phyloP scores from a whole-genome alignment of 2,797 vertebrate species.

The Artibeus jamaicensis region DNA sequence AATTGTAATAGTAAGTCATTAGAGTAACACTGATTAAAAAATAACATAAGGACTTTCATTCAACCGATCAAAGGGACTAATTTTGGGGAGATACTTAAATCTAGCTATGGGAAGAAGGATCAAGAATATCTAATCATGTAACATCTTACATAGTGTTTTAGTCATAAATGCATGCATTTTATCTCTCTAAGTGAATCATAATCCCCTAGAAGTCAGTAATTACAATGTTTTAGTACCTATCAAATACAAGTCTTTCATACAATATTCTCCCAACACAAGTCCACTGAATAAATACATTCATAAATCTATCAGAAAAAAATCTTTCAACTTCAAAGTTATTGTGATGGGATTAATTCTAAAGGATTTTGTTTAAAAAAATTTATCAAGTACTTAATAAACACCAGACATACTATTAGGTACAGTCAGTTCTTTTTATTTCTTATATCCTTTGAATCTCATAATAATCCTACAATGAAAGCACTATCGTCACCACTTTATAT shows the following conservation, averaged over 20 bases:
- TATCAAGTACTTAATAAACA: neutral
- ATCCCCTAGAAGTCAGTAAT: neutral
- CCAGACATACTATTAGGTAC: neutral
- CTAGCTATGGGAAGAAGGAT: neutral
- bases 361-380: neutral
- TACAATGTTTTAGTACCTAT: neutral
- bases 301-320: neutral
- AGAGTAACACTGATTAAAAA: neutral
- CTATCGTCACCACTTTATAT: neutral
- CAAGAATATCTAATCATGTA: neutral
- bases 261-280: neutral
- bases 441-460: neutral
- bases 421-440: neutral
- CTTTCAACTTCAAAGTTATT: conserved; percentile 16
- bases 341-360: neutral
- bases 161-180: neutral
- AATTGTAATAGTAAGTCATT: neutral
- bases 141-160: neutral
- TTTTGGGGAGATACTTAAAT: neutral
- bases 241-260: neutral
- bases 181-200: neutral
- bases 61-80: neutral
- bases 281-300: neutral
- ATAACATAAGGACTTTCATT: neutral
- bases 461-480: neutral